Base-by-base conservation (phyloP, 2,888 invertebrate species). In the Ophion ellenae region DNA sequence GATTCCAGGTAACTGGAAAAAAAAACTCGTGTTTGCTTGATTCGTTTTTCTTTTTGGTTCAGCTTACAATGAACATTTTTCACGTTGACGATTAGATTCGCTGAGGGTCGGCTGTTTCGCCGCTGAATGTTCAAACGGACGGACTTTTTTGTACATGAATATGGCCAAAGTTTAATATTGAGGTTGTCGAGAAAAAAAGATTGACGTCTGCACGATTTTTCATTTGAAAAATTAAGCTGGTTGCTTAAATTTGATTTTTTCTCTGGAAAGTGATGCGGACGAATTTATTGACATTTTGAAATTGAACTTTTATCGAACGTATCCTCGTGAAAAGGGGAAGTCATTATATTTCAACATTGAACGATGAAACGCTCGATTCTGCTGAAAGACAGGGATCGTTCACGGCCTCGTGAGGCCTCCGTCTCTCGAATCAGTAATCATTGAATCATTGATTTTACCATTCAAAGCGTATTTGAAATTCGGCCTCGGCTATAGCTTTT, bases 1-100 rank as follows among this genome's bases (percentile, higher is more conserved):
- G 28, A 81, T 69, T 81, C 78, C 81, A 85, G 81, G 81, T 81
- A 85, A 85, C 77, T 69, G 78, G 77, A 85, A 67, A 66, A 67
- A 66, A 20, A 36, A 5, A 5, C 17, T 24, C 40, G 53, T 17
- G 7, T 28, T 81, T 61, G 24, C 47, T 61, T 75, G 63, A 28
- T 57, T 28, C 20, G 14, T 45, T 63, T 81, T 47, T 70, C 36
- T 61, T 57, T 24, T 45, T 61, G 7, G 3, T 24, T 79, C 70
- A 59, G 57, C 64, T 64, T 67, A 45, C 6, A 45, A 79, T 40
- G 14, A 78, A 36, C 14, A 53, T 73, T 78, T 78, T 74, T 40
- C 64, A 79, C 53, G 74, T 32, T 70, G 32, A 17, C 20, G 45
- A 47, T 67, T 20, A 14, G 53, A 53, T 53, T 53, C 53, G 53